phyloP scores from a whole-genome alignment of 2,888 invertebrate genomes.

The Dasypolia templi region DNA sequence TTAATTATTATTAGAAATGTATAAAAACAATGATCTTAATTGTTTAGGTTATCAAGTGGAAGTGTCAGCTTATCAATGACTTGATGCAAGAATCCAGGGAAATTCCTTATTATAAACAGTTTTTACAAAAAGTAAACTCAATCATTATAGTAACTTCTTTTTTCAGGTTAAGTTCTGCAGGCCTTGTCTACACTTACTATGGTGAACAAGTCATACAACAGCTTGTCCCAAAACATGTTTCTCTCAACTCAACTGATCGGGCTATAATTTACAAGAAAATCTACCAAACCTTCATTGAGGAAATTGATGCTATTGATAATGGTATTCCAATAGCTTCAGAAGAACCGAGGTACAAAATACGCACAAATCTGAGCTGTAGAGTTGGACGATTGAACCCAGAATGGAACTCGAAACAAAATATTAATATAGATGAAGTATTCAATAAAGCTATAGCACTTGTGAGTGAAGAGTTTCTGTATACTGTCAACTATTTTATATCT shows the following conservation, averaged over 20 bases:
- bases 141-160: constrained; percentile 1
- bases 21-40: not conserved
- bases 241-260: constrained; percentile 87
- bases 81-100: not conserved
- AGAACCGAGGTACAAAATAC: constrained; percentile 94
- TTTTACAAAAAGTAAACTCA: not conserved
- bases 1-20: too few relatives aligned
- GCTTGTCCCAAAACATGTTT: constrained; percentile 84
- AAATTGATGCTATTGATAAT: constrained; percentile 99
- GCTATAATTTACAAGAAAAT: constrained; percentile 92
- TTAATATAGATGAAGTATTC: constrained; percentile 92
- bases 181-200: constrained; percentile 97
- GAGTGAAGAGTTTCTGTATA: constrained; percentile 94
- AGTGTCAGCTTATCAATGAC: not conserved
- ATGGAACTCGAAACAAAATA: constrained; percentile 93
- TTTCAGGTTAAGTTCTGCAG: constrained; percentile 97
- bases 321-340: constrained; percentile 96
- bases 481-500: constrained; percentile 91
- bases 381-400: constrained; percentile 95
- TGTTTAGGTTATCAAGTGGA: not conserved
- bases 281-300: constrained; percentile 96
- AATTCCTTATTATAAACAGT: not conserved
- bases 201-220: constrained; percentile 94
- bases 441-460: constrained; percentile 94
- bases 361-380: constrained; percentile 94